Evolutionary conservation across 1,140 invertebrate species (phyloP).

Genomic region (Drosophila dunni): DNA sequence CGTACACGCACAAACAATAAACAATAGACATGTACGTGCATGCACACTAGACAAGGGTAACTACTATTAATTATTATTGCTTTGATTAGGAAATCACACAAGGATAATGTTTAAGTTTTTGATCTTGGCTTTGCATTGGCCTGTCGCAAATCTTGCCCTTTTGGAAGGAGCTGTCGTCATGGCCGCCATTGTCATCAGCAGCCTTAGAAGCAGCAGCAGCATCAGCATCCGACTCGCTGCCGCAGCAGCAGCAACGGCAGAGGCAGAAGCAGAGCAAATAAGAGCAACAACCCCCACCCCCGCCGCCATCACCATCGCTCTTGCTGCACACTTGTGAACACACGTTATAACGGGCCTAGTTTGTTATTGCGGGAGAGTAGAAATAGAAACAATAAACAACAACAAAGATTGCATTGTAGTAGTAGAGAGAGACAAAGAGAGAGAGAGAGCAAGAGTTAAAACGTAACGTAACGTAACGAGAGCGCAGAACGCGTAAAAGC

Average conservation of each 20-base stretch:
- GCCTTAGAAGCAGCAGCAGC: conserved; percentile 21
- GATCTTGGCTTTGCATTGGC: conserved; percentile 36
- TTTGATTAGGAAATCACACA: conserved; percentile 49
- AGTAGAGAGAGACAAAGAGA: conserved; percentile 18
- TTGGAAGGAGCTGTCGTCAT: conserved; percentile 34
- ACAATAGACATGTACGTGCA: conserved; percentile 18
- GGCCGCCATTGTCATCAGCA: conserved; percentile 38
- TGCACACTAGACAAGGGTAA: conserved; percentile 13
- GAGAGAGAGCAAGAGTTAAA: conserved; percentile 54
- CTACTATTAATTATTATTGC: conserved; percentile 11
- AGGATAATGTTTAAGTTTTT: conserved; percentile 54
- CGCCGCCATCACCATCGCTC: conserved; percentile 28
- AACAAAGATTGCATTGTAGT: conserved; percentile 69
- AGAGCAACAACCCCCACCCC: conserved; percentile 22
- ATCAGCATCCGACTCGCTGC: conserved; percentile 29
- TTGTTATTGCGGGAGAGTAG: conserved; percentile 60
- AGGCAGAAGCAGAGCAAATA: conserved; percentile 19
- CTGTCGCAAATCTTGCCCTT: conserved; percentile 39
- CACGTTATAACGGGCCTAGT: conserved; percentile 72
- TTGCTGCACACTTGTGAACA: conserved; percentile 58
- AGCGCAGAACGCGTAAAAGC: conserved; percentile 23
- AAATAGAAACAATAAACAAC: conserved; percentile 68
- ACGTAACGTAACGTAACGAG: conserved; percentile 25
- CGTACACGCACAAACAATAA: conserved; percentile 18
- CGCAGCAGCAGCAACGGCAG: conserved; percentile 19